Evolutionary conservation across 2,113 vertebrate genomes (phyloP).

Genomic region (Alosa alosa): DNA sequence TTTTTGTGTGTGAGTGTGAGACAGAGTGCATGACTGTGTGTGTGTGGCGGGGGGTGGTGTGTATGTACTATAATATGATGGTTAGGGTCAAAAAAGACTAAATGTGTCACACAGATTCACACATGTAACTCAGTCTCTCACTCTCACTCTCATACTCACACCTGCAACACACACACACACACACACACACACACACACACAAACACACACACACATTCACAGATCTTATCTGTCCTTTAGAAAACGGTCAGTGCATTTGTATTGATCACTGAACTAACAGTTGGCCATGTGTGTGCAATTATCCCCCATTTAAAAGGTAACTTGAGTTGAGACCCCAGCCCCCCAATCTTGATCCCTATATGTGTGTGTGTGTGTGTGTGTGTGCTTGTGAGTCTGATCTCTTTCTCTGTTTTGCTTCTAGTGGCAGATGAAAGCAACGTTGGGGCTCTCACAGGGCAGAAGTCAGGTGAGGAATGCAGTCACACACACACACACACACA

Average conservation of each 20-base stretch:
- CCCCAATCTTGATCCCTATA: slow-evolving; percentile 24
- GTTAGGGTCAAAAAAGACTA: neutral
- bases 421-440: slow-evolving; percentile 84
- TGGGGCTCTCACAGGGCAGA: slow-evolving; percentile 68
- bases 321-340: slow-evolving; percentile 25
- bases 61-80: neutral
- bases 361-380: slow-evolving; percentile 3
- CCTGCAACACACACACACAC: slow-evolving; percentile 14
- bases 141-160: neutral
- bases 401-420: slow-evolving; percentile 62
- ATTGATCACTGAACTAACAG: slow-evolving; percentile 37
- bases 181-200: neutral
- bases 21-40: neutral
- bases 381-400: slow-evolving; percentile 36
- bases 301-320: slow-evolving; percentile 48
- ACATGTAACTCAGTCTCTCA: too few relatives aligned
- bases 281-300: slow-evolving; percentile 41
- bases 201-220: neutral
- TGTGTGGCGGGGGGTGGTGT: too few relatives aligned
- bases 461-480: slow-evolving; percentile 73
- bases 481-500: slow-evolving; percentile 32
- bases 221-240: slow-evolving; percentile 12
- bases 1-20: too few relatives aligned
- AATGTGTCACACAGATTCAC: neutral
- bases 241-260: slow-evolving; percentile 4